phyloP scores from a whole-genome alignment of 2,888 invertebrate genomes.

The Ichneumoninae sp. region DNA sequence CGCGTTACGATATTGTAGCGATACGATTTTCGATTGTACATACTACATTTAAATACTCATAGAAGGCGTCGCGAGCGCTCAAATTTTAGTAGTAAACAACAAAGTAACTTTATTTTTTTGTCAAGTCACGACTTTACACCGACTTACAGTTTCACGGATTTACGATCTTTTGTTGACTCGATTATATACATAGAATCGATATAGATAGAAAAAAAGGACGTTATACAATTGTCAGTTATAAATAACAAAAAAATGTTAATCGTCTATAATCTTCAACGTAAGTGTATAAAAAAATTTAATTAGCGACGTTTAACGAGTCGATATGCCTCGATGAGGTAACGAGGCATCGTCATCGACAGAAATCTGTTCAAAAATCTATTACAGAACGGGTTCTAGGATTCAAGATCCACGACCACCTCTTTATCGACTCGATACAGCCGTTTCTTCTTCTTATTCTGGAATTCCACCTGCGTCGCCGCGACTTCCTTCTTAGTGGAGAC shows the following conservation, averaged over 20 bases:
- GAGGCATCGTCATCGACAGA: neutral
- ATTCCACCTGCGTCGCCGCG: neutral
- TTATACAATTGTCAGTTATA: constrained; percentile 12
- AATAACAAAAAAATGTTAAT: constrained; percentile 18
- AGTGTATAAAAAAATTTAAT: constrained; percentile 6
- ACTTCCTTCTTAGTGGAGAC: constrained; percentile 44
- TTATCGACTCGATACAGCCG: constrained; percentile 54
- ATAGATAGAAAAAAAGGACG: neutral
- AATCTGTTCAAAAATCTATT: neutral
- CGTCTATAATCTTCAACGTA: neutral
- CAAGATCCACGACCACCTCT: constrained; percentile 50
- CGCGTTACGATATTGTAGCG: constrained; percentile 15
- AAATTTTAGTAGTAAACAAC: neutral
- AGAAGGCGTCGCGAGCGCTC: neutral
- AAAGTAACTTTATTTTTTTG: neutral
- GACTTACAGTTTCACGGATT: neutral
- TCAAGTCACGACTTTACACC: neutral
- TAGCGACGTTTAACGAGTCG: neutral
- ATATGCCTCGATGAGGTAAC: constrained; percentile 11
- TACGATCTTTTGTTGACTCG: neutral
- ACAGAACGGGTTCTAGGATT: neutral
- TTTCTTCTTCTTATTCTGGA: constrained; percentile 44
- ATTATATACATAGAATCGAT: constrained; percentile 12
- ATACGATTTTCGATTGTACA: constrained; percentile 39
- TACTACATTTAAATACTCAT: constrained; percentile 14